phyloP scores from a whole-genome alignment of 2,888 invertebrate genomes.

The Drosophila nr. perissopoda region DNA sequence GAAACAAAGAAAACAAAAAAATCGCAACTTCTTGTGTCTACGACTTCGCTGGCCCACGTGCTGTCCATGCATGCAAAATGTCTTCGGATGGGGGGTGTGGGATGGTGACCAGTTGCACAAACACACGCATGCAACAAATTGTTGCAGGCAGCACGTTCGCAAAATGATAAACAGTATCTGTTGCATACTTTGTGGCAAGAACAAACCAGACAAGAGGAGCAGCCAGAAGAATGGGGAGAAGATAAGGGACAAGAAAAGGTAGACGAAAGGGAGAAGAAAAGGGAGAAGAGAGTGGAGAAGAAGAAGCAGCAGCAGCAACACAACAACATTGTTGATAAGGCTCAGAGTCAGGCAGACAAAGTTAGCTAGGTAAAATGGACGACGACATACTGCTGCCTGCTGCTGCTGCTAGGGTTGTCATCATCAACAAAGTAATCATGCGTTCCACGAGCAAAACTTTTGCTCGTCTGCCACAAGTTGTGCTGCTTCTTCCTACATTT shows the following conservation, averaged over 20 bases:
- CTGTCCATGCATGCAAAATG: constrained; percentile 8
- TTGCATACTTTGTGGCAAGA: constrained; percentile 75
- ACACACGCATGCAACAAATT: constrained; percentile 63
- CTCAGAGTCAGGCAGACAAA: constrained; percentile 40
- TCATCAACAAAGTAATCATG: constrained; percentile 80
- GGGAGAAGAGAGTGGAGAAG: neutral
- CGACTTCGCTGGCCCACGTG: constrained; percentile 31
- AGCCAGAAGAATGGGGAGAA: neutral
- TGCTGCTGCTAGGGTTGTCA: constrained; percentile 65
- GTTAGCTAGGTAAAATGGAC: constrained; percentile 44
- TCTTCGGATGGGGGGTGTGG: neutral
- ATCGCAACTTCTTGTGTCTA: neutral
- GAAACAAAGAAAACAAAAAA: constrained; percentile 4
- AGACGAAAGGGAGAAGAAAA: neutral
- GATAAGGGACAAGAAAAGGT: neutral
- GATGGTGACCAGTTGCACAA: constrained; percentile 24
- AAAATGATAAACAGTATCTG: constrained; percentile 74
- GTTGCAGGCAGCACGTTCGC: constrained; percentile 73
- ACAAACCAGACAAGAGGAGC: neutral
- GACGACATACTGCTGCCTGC: constrained; percentile 17
- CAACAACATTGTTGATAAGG: constrained; percentile 52
- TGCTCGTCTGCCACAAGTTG: constrained; percentile 65
- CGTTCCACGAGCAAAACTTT: constrained; percentile 61
- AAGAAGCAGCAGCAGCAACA: constrained; percentile 7
- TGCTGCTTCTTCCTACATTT: constrained; percentile 39